Evolutionary conservation across 2,113 vertebrate genomes (phyloP).

Genomic region (Platycercus adscitus): DNA sequence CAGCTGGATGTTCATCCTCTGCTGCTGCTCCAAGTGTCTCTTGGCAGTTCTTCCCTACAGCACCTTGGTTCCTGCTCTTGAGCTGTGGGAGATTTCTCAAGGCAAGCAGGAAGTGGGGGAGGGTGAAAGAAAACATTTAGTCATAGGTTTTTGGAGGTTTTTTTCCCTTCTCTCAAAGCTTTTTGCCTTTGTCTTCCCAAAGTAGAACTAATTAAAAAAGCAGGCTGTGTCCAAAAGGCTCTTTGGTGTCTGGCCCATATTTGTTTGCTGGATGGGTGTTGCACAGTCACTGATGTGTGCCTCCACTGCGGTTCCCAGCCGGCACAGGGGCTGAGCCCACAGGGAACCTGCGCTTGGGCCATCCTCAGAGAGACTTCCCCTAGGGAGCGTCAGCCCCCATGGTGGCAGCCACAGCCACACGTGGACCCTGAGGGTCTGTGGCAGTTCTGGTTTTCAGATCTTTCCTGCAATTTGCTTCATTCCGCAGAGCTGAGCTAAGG

Average conservation of each 20-base stretch:
- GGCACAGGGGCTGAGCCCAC: neutral
- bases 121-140: neutral
- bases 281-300: rapidly evolving
- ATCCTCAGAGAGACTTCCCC: rapidly evolving
- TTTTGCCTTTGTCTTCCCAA: neutral
- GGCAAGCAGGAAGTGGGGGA: neutral
- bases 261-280: rapidly evolving
- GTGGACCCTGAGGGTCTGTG: rapidly evolving
- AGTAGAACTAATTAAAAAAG: neutral
- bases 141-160: neutral
- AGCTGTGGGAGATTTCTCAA: neutral
- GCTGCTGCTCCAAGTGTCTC: neutral
- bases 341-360: rapidly evolving
- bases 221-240: neutral
- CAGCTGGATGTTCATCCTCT: neutral
- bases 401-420: rapidly evolving
- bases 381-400: rapidly evolving
- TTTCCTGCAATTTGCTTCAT: neutral
- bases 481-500: neutral
- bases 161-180: neutral
- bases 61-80: neutral
- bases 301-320: rapidly evolving
- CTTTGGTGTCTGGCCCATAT: neutral
- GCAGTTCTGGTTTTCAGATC: neutral
- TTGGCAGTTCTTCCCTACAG: neutral